Percentiles rank a stretch among this genome's conserved stretches.
phyloP scores from a whole-genome alignment of 2,888 invertebrate genomes.

The Pristionchus mayeri region DNA sequence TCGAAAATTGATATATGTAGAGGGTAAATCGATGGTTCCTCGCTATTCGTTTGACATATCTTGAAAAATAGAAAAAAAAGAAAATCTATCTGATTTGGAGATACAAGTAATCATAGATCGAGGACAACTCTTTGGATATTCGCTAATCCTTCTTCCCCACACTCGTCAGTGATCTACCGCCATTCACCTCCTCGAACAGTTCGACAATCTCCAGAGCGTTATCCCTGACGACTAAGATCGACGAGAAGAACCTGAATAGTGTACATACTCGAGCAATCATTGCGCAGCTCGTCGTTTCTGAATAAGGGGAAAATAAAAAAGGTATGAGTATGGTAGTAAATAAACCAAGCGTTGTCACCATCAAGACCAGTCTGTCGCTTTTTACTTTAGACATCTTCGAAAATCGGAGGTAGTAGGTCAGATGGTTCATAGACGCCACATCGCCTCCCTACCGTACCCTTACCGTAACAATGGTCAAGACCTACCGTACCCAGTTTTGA shows the following conservation, averaged over 20 bases:
- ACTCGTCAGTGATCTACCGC: too few relatives aligned
- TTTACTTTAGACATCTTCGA: too few relatives aligned
- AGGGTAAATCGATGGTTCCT: too few relatives aligned
- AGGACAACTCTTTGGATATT: background rate
- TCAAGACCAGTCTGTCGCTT: too few relatives aligned
- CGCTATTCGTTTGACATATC: too few relatives aligned
- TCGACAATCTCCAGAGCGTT: constrained; percentile 53
- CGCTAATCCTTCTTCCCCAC: too few relatives aligned
- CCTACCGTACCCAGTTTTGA: constrained; percentile 80
- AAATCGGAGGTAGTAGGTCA: too few relatives aligned
- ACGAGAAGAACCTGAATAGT: constrained; percentile 54
- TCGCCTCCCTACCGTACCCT: too few relatives aligned
- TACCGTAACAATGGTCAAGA: too few relatives aligned
- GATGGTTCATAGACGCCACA: too few relatives aligned
- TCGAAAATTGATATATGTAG: too few relatives aligned
- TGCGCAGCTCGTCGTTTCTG: constrained; percentile 71
- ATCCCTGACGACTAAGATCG: constrained; percentile 58
- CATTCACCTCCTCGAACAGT: constrained; percentile 51
- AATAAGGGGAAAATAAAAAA: constrained; percentile 50
- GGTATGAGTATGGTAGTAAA: background rate
- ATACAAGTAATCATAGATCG: too few relatives aligned
- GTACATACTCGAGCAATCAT: constrained; percentile 64
- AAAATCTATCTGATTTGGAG: background rate
- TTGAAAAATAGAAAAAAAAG: background rate
- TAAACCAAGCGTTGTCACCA: background rate